phyloP scores from a whole-genome alignment of 2,113 vertebrate species.

The Bothrops jararaca region DNA sequence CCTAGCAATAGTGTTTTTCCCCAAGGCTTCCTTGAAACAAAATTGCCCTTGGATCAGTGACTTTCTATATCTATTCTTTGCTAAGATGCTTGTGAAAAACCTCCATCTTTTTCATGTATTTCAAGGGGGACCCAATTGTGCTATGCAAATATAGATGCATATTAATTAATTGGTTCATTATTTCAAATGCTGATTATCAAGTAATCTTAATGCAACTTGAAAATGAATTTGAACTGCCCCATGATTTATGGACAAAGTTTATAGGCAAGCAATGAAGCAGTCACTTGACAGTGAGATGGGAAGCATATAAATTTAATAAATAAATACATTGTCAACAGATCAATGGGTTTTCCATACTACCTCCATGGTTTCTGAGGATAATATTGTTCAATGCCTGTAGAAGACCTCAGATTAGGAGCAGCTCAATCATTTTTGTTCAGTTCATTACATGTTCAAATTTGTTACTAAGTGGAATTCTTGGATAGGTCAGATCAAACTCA shows the following conservation, averaged over 20 bases:
- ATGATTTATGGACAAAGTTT: fast-evolving
- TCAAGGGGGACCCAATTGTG: not conserved
- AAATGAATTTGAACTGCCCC: not conserved
- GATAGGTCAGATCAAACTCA: not conserved
- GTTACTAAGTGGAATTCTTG: not conserved
- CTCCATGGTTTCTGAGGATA: not conserved
- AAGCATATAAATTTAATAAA: too few species aligned
- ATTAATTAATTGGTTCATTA: not conserved
- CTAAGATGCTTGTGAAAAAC: slow-evolving; percentile 16
- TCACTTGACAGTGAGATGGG: too few species aligned
- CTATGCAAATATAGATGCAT: fast-evolving
- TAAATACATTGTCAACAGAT: not conserved
- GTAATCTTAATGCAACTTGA: slow-evolving; percentile 16
- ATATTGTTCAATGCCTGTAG: not conserved
- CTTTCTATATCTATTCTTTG: slow-evolving; percentile 24
- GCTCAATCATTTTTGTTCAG: not conserved
- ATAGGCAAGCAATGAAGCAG: not conserved
- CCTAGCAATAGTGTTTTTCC: slow-evolving; percentile 23
- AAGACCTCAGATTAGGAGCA: not conserved
- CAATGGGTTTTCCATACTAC: not conserved
- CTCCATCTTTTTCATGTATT: not conserved
- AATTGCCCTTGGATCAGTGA: slow-evolving; percentile 10
- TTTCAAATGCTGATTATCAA: not conserved
- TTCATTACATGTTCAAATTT: not conserved
- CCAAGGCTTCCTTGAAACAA: slow-evolving; percentile 34